Percentiles rank a stretch among this genome's conserved stretches.
Conservation (phyloP, 2,113 vertebrate genomes). For the Grantiella picta region DNA sequence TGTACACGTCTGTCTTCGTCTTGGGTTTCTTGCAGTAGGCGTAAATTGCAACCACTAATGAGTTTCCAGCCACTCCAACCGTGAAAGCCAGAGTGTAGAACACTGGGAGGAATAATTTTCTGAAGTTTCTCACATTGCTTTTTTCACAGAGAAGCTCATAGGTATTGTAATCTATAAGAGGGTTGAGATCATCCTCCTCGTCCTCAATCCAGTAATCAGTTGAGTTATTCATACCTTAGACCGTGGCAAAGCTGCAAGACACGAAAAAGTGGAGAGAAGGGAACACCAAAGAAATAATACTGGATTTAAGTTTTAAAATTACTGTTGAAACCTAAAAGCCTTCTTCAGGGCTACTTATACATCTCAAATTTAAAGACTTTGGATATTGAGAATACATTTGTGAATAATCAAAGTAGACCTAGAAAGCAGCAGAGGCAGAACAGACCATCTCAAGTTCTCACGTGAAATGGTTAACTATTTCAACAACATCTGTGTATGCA, state of each 20-base stretch:
- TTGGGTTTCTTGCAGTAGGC: conserved; percentile 83
- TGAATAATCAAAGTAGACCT: neutral
- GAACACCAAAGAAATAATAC: neutral
- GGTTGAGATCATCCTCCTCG: conserved; percentile 67
- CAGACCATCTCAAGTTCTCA: neutral
- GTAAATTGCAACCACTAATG: conserved; percentile 82
- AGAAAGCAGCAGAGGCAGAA: neutral
- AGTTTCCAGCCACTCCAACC: conserved; percentile 84
- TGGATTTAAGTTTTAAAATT: neutral
- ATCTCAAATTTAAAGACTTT: neutral
- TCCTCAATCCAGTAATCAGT: conserved; percentile 67
- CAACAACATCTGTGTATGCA: neutral
- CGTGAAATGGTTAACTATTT: neutral
- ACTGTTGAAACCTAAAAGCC: neutral
- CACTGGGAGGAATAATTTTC: conserved; percentile 80
- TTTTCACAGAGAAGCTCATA: conserved; percentile 85
- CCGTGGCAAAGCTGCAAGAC: conserved; percentile 49
- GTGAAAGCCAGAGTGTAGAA: conserved; percentile 81
- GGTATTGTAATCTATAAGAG: conserved; percentile 78
- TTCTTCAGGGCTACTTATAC: neutral
- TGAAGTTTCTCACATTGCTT: conserved; percentile 82
- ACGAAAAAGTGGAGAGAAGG: neutral
- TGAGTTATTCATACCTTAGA: conserved; percentile 61
- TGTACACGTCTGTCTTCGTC: conserved; percentile 83
- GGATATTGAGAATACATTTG: neutral